Conservation (phyloP, 1,140 invertebrate species). For the Drosophila pandora region DNA sequence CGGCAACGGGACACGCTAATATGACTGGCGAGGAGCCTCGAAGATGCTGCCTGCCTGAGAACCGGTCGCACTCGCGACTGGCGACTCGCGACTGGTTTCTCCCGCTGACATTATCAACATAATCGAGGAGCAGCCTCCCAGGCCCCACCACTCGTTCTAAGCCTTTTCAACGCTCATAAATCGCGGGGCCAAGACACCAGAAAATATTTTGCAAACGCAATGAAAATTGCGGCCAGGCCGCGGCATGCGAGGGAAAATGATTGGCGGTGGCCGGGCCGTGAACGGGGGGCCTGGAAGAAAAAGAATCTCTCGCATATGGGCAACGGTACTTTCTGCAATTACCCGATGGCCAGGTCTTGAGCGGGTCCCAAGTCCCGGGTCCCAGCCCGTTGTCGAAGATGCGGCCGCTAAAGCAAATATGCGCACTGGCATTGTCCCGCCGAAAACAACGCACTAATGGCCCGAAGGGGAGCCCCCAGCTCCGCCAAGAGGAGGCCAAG, state of each 20-base stretch:
- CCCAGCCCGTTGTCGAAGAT: conserved; percentile 50
- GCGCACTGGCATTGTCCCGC: conserved; percentile 75
- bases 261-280: conserved; percentile 5
- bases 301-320: conserved; percentile 74
- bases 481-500: conserved; percentile 32
- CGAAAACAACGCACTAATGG: conserved; percentile 79
- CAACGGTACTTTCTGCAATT: conserved; percentile 80
- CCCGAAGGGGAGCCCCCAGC: conserved; percentile 21
- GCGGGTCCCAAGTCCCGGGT: conserved; percentile 40
- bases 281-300: conserved; percentile 1
- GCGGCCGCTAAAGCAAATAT: conserved; percentile 72
- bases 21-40: conserved; percentile 52
- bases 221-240: conserved; percentile 48
- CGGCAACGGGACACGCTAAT: conserved; percentile 75
- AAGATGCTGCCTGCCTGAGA: conserved; percentile 40
- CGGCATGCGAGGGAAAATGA: conserved; percentile 52
- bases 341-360: conserved; percentile 47
- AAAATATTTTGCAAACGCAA: conserved; percentile 80
- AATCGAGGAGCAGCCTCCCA: conserved; percentile 59
- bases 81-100: conserved; percentile 27
- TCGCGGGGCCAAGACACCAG: conserved; percentile 60
- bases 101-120: conserved; percentile 75
- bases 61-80: conserved; percentile 38
- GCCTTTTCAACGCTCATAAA: conserved; percentile 82
- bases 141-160: conserved; percentile 38